Evolutionary conservation across 2,113 vertebrate species (phyloP).

Genomic region (Antidorcas marsupialis): DNA sequence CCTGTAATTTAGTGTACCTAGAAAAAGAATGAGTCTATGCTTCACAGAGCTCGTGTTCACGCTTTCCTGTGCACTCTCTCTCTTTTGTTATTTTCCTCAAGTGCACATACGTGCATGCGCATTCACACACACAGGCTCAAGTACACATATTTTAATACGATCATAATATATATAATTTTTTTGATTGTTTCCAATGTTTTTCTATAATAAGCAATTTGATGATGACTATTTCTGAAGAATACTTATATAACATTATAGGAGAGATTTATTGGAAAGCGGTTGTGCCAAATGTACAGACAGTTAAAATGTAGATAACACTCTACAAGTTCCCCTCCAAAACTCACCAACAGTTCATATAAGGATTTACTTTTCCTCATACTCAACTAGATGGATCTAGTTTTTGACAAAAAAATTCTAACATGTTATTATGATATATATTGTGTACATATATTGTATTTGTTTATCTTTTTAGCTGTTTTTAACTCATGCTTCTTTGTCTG

Average conservation of each 20-base stretch:
- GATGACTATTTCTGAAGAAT: not conserved
- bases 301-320: not conserved
- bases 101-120: rapidly evolving
- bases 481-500: not conserved
- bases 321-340: not conserved
- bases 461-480: not conserved
- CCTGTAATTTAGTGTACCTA: not conserved
- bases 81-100: not conserved
- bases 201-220: not conserved
- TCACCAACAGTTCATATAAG: not conserved
- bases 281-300: not conserved
- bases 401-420: not conserved
- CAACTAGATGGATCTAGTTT: not conserved
- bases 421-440: not conserved
- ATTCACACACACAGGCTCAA: not conserved
- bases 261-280: not conserved
- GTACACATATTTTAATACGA: not conserved
- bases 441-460: not conserved
- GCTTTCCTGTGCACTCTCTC: not conserved
- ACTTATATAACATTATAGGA: not conserved
- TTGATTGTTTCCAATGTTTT: not conserved
- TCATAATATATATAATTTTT: not conserved
- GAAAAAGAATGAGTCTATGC: not conserved
- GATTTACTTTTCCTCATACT: not conserved
- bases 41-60: not conserved